Conservation (phyloP, 2,888 invertebrate genomes). For the Catonia carolina region DNA sequence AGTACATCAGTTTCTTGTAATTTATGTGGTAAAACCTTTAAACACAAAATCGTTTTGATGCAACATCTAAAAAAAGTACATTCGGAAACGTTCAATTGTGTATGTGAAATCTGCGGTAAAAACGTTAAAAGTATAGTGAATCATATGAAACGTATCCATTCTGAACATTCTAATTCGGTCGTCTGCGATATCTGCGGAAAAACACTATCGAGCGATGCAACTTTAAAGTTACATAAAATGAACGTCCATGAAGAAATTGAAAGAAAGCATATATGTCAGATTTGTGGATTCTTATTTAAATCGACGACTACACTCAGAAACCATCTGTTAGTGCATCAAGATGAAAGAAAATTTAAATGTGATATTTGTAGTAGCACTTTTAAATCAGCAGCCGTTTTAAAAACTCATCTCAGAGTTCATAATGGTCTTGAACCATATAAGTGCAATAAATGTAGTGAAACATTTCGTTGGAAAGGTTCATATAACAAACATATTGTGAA, state of each 20-base stretch:
- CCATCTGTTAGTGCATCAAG: background rate
- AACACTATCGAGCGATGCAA: background rate
- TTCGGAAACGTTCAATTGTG: background rate
- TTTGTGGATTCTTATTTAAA: constrained; percentile 10
- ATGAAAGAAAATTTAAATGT: background rate
- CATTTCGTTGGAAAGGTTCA: background rate
- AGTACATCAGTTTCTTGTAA: background rate
- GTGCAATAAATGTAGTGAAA: background rate
- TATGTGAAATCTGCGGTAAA: constrained; percentile 13
- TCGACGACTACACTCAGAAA: background rate
- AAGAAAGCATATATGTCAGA: constrained; percentile 9
- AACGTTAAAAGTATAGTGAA: background rate
- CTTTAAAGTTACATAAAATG: background rate
- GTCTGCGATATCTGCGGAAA: constrained; percentile 16
- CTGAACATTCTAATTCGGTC: background rate
- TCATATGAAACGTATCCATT: background rate
- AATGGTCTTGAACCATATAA: background rate
- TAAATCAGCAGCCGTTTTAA: background rate
- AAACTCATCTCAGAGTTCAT: background rate
- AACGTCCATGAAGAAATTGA: background rate
- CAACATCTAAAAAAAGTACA: constrained; percentile 10
- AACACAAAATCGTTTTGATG: background rate
- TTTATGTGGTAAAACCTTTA: constrained; percentile 4
- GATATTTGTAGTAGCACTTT: background rate
- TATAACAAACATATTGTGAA: background rate